A percentile compares a stretch with the other conserved stretches of the same genome.
Conservation (phyloP, 1,140 invertebrate genomes). For the Gryon sp. region DNA sequence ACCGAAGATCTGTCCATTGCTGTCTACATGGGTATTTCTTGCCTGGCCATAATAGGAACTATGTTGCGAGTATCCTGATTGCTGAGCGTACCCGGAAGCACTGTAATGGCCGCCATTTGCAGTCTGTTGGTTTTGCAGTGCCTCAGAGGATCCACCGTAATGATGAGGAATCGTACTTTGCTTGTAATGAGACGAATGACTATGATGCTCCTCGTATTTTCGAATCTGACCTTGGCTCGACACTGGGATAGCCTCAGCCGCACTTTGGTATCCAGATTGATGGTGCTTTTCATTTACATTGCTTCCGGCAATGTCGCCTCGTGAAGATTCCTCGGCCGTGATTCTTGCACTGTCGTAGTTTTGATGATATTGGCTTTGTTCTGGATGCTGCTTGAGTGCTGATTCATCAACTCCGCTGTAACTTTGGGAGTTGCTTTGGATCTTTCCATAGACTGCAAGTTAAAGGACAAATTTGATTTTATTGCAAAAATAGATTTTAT, state of each 20-base stretch:
- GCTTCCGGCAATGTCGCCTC: no score
- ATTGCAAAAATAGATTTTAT: no score
- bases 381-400: no score
- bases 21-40: conserved; percentile 32
- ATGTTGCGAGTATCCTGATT: conserved; percentile 19
- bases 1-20: conserved; percentile 3
- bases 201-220: conserved; percentile 37
- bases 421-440: no score
- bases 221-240: conserved; percentile 6
- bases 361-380: no score
- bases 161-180: conserved; percentile 20
- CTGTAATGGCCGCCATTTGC: no score
- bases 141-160: not conserved
- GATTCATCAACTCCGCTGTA: no score
- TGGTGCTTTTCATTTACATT: no score
- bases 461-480: no score
- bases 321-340: no score
- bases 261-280: not conserved
- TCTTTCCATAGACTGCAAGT: no score
- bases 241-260: not conserved
- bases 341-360: no score
- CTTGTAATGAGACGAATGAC: conserved; percentile 32
- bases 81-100: conserved; percentile 16
- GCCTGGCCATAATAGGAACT: conserved; percentile 22
- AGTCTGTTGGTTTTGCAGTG: not conserved